Percentiles rank a stretch among this genome's conserved stretches.
phyloP scores from a whole-genome alignment of 2,888 invertebrate species.

The Zhuqinia jingwanae region DNA sequence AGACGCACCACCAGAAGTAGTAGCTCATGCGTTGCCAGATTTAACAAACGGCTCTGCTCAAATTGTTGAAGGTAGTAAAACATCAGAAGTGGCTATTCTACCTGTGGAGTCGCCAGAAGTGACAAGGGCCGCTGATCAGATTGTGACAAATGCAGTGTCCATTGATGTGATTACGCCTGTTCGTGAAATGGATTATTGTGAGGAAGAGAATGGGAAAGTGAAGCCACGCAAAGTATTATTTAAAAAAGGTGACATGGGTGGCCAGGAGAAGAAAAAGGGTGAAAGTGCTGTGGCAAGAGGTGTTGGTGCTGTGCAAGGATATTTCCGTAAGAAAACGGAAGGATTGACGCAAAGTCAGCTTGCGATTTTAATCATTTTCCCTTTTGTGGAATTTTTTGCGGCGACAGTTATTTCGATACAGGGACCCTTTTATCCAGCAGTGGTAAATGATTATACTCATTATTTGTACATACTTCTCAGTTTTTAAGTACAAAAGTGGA shows the following conservation, averaged over 20 bases:
- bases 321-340: constrained; percentile 57
- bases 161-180: constrained; percentile 43
- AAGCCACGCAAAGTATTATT: background rate
- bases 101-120: background rate
- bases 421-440: constrained; percentile 92
- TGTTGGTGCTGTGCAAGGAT: background rate
- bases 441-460: constrained; percentile 84
- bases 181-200: background rate
- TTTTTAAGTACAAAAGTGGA: too few species aligned
- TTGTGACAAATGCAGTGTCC: constrained; percentile 42
- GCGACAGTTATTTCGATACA: constrained; percentile 92
- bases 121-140: constrained; percentile 30
- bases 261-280: background rate
- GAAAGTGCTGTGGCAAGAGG: constrained; percentile 1
- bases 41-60: background rate
- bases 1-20: background rate
- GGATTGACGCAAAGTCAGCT: constrained; percentile 84
- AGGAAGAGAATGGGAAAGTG: background rate
- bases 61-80: constrained; percentile 1
- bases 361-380: constrained; percentile 89
- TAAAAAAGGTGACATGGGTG: background rate
- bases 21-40: background rate
- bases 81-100: background rate
- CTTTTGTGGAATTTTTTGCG: constrained; percentile 91
- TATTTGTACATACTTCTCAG: background rate